Base-by-base conservation (phyloP, 1,140 invertebrate species). In the Pseudoatta argentina region DNA sequence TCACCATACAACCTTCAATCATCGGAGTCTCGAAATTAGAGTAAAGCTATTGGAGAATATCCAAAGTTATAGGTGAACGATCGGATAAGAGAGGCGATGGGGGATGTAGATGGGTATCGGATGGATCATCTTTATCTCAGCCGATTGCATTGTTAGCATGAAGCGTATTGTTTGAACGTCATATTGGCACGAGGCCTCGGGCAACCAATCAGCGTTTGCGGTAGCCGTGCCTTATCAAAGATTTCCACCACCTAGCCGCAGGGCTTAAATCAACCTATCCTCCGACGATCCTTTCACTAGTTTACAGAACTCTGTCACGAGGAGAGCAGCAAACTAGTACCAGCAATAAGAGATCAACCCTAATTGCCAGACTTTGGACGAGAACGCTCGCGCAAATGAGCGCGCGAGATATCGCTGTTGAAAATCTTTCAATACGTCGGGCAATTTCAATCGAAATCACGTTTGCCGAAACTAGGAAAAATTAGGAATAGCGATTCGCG, bases 111-210 rank as follows among this genome's bases (percentile, higher is more conserved):
- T 63, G 27, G 55, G 69, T 81, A 71, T 69, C 61, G 39, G 64
- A 27, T 39, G 66, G 44, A 86, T 91, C 88, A 91, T 92, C 91
- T 92, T 93, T 91, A 92, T 93, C 91, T 91, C 91, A 88, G 88
- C 86, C 89, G 92, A 93, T 93, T 93, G 91, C 92, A 93, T 93
- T 93, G 93, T 93, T 92, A 91, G 88, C 71, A 90, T 69, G 87
- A 88, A 91, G 88, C 87, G 91, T 89, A 93, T 93, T 93, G 93
- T 93, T 93, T 93, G 92, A 93, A 91, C 89, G 89, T 86, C 90
- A 91, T 88, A 89, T 86, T 89, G 91, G 92, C 85, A 90, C 79
- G 90, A 91, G 63, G 89, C 91, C 91, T 87, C 77, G 76, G 91
- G 91, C 91, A 85, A 92, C 91, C 91, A 92, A 92, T 92, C 91